Evolutionary conservation across 1,140 invertebrate genomes (phyloP), one percentile per base, ranked within the genome.

Genomic region (Argopecten irradians): DNA sequence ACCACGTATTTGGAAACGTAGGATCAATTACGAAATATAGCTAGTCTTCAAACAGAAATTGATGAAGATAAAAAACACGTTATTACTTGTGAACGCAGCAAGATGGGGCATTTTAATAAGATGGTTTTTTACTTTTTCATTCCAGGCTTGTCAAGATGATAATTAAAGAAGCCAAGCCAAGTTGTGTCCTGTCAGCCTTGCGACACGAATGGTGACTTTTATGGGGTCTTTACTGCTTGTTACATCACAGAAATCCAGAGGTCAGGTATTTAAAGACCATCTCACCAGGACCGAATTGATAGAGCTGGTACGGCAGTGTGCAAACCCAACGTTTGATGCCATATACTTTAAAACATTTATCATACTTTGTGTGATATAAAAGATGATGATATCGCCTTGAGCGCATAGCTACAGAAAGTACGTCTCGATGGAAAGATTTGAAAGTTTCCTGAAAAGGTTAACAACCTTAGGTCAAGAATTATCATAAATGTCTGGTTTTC

Each of bases 11-110:
- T 28, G 7, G 55, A 19, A 71, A 71, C 5, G 22, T 71, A 71
- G n/a, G 55, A 71, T 28, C 55, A 71, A 71, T 71, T 71, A 71
- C 36, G 55, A 71, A 71, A 71, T 71, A 71, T 71, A 71, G 55
- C 55, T 28, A n/a, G 5, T 46, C 43, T 46, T 46, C 43, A 46
- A 46, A 46, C 43, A 71, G 55, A 71, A 71, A 28, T 71, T 71
- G 22, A 71, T n/a, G n/a, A 16, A 71, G 55, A 71, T 16, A 71
- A 71, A n/a, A 71, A 71, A 19, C 55, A 28, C 5, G 55, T n/a
- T 71, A 71, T 71, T 71, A 71, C 55, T 71, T 16, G 5, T 3
- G 22, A 71, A 11, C 55, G 5, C 28, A 22, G 19, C 28, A 11
- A 16, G 55, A 71, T 28, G 55, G n/a, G 55, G 55, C 22, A 71